Conservation (phyloP, 2,113 vertebrate species). For the Trematomus loennbergii region DNA sequence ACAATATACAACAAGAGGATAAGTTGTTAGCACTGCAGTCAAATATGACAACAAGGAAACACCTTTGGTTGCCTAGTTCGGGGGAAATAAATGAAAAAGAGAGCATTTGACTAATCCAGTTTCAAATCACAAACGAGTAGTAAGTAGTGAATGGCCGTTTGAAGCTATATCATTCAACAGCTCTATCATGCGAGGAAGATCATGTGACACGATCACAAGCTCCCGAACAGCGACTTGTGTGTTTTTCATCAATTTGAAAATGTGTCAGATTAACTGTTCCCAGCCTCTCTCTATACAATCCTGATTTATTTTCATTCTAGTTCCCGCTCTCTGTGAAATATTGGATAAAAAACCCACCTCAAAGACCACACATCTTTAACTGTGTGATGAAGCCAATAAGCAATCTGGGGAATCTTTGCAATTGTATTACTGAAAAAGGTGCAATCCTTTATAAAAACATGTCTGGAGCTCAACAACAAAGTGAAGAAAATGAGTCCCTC, state of each 20-base stretch:
- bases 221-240: neutral
- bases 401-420: constrained; percentile 18
- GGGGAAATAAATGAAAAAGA: too few relatives aligned
- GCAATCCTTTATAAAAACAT: constrained; percentile 21
- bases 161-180: too few relatives aligned
- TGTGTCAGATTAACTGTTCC: neutral
- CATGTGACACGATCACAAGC: neutral
- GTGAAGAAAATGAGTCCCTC: constrained; percentile 24
- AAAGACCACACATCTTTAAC: neutral
- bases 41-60: neutral
- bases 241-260: neutral
- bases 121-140: neutral
- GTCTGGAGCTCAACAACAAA: constrained; percentile 18
- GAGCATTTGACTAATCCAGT: too few relatives aligned
- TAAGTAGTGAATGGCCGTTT: neutral
- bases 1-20: neutral
- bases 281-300: neutral
- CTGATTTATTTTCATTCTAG: neutral
- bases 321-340: too few relatives aligned
- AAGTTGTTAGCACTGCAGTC: neutral
- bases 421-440: constrained; percentile 41
- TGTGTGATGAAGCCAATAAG: constrained; percentile 34
- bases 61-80: neutral
- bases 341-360: neutral
- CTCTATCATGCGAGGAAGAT: neutral